Evolutionary conservation across 2,113 vertebrate genomes (phyloP), one percentile per base, ranked within the genome.

Genomic region (Menidia beryllina): DNA sequence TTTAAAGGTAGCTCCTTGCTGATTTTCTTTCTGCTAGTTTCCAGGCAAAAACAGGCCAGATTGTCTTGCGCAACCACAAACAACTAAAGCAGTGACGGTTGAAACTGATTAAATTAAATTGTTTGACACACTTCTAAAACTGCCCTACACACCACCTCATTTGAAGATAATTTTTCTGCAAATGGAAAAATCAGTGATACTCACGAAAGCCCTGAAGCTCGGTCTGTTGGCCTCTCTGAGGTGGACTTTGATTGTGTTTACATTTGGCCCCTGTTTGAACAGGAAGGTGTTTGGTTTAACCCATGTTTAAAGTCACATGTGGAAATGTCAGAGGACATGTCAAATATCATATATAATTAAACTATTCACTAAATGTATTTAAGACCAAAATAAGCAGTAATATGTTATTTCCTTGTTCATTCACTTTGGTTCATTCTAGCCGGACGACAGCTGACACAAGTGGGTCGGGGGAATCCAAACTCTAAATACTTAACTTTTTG

Each of bases 171-270:
- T 30, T 17, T 23, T 27, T 10, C 59, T 34, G 17, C 9, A 61
- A n/a, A 72, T 55, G 3, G 47, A 51, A 34, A 2, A 49, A 3
- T 0, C 81, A 58, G 77, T 74, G 77, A 88, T 88, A 75, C 57
- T 83, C 55, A 39, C 47, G 27, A 13, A 14, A 36, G 36, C 13
- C 15, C 45, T 54, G 20, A 4, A 48, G 26, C 17, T 3, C 15
- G 26, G 12, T n/a, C 49, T 23, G 66, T 52, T 78, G 24, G 45
- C 59, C 49, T 21, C 34, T 7, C 4, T 55, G 38, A 36, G 13
- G 14, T 87, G 88, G 79, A 93, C 91, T 91, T 89, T 91, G 89
- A 69, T 72, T 53, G 13, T 57, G 23, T 26, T 68, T 59, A 62
- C 3, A 9, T 70, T 56, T 68, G 17, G 60, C 21, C 23, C 65